Conservation (phyloP, 2,113 vertebrate species). For the Xenopus borealis region DNA sequence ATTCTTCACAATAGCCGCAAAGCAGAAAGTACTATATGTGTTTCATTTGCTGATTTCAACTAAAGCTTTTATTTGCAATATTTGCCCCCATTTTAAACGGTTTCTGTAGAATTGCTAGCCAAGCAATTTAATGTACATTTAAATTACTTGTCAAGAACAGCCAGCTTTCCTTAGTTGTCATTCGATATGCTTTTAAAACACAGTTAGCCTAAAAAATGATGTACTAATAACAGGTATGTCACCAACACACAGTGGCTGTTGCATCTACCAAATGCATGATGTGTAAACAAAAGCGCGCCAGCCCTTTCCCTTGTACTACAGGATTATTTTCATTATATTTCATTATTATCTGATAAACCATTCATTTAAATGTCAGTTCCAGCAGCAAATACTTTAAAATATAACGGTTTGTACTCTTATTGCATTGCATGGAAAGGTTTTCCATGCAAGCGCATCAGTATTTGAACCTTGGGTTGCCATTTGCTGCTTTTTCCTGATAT, state of each 20-base stretch:
- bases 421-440: conserved; percentile 4
- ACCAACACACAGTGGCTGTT: conserved; percentile 29
- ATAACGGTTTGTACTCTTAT: conserved; percentile 29
- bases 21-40: not conserved
- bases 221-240: conserved; percentile 43
- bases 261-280: conserved; percentile 36
- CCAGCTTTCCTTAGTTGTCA: conserved; percentile 14
- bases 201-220: conserved; percentile 42
- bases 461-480: not conserved
- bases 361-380: conserved; percentile 37
- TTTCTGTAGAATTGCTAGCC: conserved; percentile 18
- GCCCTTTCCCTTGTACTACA: not conserved
- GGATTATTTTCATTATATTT: conserved; percentile 39
- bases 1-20: not conserved
- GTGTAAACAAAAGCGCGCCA: conserved; percentile 27
- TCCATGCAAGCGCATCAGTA: not conserved
- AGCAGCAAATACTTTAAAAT: conserved; percentile 30
- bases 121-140: conserved; percentile 30
- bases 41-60: not conserved
- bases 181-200: conserved; percentile 39
- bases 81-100: conserved; percentile 4
- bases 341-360: conserved; percentile 33
- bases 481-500: too few relatives aligned
- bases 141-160: conserved; percentile 24
- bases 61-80: conserved; percentile 18